These are phyloP conservation scores for Molorchus minor DNA, from an alignment of 2,888 invertebrate genomes.

Conservation along the genomic window DNA sequence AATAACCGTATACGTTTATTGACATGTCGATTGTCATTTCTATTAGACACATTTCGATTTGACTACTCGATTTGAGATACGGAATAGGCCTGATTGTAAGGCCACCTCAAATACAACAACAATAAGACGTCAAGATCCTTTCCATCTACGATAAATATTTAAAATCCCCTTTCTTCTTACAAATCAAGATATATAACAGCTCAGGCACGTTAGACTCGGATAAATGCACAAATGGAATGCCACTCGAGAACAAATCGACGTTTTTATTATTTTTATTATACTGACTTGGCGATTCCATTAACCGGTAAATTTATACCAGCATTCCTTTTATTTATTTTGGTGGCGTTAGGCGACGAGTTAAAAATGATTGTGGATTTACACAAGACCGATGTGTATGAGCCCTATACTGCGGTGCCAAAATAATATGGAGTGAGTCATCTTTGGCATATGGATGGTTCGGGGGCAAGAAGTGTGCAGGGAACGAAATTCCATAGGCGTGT, in stretches of 20 bases:
- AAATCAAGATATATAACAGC: neutral
- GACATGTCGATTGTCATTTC: too few relatives aligned
- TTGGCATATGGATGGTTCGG: too few relatives aligned
- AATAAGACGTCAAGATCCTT: slow-evolving; percentile 11
- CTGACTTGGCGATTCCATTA: neutral
- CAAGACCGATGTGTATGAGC: too few relatives aligned
- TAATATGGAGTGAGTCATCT: too few relatives aligned
- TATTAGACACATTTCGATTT: too few relatives aligned
- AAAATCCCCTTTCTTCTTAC: slow-evolving; percentile 1
- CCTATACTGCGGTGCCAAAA: too few relatives aligned
- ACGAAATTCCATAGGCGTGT: too few relatives aligned
- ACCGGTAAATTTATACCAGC: slow-evolving; percentile 1
- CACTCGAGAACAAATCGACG: neutral
- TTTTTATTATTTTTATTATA: slow-evolving; percentile 12
- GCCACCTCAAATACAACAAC: slow-evolving; percentile 7
- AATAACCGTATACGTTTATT: too few relatives aligned
- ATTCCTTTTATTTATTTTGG: neutral
- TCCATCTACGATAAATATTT: slow-evolving; percentile 13
- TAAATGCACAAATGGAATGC: slow-evolving; percentile 10
- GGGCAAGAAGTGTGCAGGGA: too few relatives aligned
- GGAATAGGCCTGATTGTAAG: too few relatives aligned
- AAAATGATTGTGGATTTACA: too few relatives aligned
- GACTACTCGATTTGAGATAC: too few relatives aligned
- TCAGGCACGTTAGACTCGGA: neutral
- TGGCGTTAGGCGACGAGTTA: neutral